Base-by-base conservation (phyloP, 2,797 vertebrate genomes). In the Denticeps clupeoides region DNA sequence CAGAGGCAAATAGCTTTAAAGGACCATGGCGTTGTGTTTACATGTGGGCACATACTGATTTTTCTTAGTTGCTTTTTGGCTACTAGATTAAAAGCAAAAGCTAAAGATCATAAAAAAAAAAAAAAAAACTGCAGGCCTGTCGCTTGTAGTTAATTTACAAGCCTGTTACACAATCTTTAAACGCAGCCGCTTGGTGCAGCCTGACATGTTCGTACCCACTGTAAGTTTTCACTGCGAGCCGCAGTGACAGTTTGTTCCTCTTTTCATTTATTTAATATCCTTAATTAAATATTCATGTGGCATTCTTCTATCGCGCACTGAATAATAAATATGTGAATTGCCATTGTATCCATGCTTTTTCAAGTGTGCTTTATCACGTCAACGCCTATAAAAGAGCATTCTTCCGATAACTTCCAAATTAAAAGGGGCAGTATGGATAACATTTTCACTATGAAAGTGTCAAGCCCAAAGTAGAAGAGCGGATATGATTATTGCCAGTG, bases 241-340 rank as follows among this genome's bases (percentile, higher is more conserved):
- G 16, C 13, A 11, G 38, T 41, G 49, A 48, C 38, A 44, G 22
- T 29, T 49, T 32, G 25, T 55, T 23, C 25, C 38, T 31, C n/a
- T 15, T 11, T 40, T 35, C 26, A 35, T 49, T 51, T 45, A 55
- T 59, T 50, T 22, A 31, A 37, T 18, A 7, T 15, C 25, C 56
- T 49, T 49, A 51, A 62, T 59, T 51, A n/a, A n/a, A n/a, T n/a
- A 65, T 62, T 53, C 10, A 59, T 40, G 16, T 19, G 7, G 25
- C 45, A 46, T 51, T 47, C 15, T 38, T 12, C 33, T 47, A 49
- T 38, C 15, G 41, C 40, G 35, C 32, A 21, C 13, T 42, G 23
- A 52, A 47, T 28, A 44, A 37, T 37, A 25, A 18, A 42, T 51
- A 9, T 49, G 7, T 6, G 21, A 23, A n/a, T 29, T 47, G 24